Conservation (phyloP, 2,888 invertebrate species). For the Cactoblastis cactorum region DNA sequence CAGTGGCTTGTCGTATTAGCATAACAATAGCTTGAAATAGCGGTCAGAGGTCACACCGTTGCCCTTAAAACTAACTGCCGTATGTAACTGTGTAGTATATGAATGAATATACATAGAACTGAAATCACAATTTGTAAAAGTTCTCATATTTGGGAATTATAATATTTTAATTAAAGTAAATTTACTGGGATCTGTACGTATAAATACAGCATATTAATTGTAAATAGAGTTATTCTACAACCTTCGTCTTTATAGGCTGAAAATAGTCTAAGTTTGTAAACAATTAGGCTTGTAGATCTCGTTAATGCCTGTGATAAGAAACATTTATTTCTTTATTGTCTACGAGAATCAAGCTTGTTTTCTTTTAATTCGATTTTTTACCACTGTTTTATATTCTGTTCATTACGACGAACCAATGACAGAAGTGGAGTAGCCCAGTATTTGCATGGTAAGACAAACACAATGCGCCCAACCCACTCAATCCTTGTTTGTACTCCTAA, state of each 20-base stretch:
- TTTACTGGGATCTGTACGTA: too few relatives aligned
- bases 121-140: too few relatives aligned
- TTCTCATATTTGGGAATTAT: constrained; percentile 23
- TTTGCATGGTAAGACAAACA: constrained; percentile 47
- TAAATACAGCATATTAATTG: too few relatives aligned
- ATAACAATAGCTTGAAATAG: constrained; percentile 61
- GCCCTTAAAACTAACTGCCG: constrained; percentile 58
- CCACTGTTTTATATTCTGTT: not conserved
- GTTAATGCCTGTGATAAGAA: too few relatives aligned
- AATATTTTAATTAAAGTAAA: too few relatives aligned
- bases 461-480: constrained; percentile 66
- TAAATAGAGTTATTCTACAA: too few relatives aligned
- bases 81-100: constrained; percentile 36
- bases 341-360: too few relatives aligned
- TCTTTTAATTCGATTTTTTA: not conserved
- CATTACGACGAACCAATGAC: not conserved
- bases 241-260: too few relatives aligned
- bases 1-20: constrained; percentile 47
- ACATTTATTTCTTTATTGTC: too few relatives aligned
- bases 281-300: too few relatives aligned
- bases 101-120: too few relatives aligned
- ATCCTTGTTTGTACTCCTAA: constrained; percentile 49
- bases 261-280: too few relatives aligned
- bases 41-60: constrained; percentile 62
- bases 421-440: constrained; percentile 1